Evolutionary conservation across 2,888 invertebrate genomes (phyloP).

Genomic region (Coremacera marginata): DNA sequence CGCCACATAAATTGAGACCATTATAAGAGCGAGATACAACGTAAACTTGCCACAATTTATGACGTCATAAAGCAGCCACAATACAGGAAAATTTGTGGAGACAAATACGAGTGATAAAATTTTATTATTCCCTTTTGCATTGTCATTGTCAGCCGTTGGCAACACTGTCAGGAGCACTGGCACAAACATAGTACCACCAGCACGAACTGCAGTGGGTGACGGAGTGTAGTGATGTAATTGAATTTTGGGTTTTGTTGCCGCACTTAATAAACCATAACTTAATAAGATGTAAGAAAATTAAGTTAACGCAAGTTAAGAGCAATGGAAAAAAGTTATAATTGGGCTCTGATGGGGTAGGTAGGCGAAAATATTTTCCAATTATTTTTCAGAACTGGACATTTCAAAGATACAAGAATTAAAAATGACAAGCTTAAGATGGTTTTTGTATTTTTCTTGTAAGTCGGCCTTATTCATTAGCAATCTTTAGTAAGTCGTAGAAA

Average conservation of each 20-base stretch:
- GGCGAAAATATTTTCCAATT: no score
- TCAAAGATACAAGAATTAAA: no score
- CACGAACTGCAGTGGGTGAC: neutral
- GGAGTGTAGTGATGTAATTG: conserved; percentile 24
- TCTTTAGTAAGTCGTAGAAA: no score
- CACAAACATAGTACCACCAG: neutral
- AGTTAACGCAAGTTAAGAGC: no score
- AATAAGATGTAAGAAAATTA: no score
- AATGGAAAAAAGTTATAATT: no score
- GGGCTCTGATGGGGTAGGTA: no score
- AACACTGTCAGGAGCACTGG: neutral
- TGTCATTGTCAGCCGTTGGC: neutral
- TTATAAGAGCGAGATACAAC: neutral
- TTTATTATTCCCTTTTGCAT: conserved; percentile 35
- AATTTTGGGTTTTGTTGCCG: conserved; percentile 31
- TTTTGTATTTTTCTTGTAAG: no score
- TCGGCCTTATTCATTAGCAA: no score
- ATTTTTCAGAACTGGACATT: no score
- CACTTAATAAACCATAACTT: neutral
- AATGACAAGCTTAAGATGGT: no score
- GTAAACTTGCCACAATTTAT: conserved; percentile 31
- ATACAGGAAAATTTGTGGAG: conserved; percentile 30
- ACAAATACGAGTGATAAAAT: conserved; percentile 36
- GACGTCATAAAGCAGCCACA: conserved; percentile 33
- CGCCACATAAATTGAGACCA: neutral